phyloP scores from a whole-genome alignment of 1,140 invertebrate genomes.

The Orchesella cincta region DNA sequence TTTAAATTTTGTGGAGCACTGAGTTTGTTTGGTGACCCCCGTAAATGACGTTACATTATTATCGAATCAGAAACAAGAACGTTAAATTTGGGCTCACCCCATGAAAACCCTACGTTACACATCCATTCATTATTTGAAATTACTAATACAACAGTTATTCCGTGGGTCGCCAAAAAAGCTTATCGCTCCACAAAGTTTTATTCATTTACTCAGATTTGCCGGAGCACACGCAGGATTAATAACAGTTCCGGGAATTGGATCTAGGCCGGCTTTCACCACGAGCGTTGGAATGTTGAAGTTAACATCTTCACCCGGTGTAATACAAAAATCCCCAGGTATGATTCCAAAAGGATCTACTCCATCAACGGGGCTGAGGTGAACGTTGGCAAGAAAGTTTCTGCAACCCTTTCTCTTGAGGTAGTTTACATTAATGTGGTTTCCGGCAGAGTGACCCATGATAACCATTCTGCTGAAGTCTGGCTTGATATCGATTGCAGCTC shows the following conservation, averaged over 20 bases:
- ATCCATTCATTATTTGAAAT: no score
- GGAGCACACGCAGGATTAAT: constrained; percentile 46
- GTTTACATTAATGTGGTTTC: constrained; percentile 44
- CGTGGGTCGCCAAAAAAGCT: no score
- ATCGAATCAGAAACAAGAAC: no score
- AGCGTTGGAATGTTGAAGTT: constrained; percentile 51
- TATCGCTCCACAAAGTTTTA: no score
- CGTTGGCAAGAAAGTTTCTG: constrained; percentile 34
- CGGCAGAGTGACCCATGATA: constrained; percentile 45
- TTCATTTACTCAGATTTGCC: no score
- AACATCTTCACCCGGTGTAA: constrained; percentile 45
- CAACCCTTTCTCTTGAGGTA: constrained; percentile 49
- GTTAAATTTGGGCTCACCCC: no score
- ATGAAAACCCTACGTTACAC: no score
- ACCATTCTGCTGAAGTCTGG: constrained; percentile 43
- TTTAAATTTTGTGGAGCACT: no score
- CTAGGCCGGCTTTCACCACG: constrained; percentile 46
- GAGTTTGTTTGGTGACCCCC: no score
- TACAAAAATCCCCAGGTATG: constrained; percentile 47
- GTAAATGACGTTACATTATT: no score
- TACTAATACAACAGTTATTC: no score
- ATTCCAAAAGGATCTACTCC: constrained; percentile 48
- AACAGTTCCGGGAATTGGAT: constrained; percentile 22
- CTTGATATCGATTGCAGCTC: constrained; percentile 28
- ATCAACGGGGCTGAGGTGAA: constrained; percentile 51